Base-by-base conservation (phyloP, 2,797 vertebrate species). In the Darevskia mixta region DNA sequence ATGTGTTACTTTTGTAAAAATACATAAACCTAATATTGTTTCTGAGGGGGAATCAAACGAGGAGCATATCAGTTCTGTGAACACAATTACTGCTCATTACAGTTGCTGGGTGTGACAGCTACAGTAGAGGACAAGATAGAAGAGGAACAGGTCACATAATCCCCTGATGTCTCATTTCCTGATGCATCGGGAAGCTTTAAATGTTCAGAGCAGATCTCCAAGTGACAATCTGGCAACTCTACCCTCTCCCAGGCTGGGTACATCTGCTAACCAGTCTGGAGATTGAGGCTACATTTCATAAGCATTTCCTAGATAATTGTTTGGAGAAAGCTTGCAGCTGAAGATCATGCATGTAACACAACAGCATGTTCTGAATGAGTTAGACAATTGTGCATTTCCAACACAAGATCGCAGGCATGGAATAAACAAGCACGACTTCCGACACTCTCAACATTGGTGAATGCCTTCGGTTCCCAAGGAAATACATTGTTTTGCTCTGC, bases 401-500 rank as follows among this genome's bases (percentile, higher is more conserved):
- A 55, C n/a, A 49, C 13, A 18, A 66, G 69, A 75, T 75, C 17
- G 13, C 55, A 35, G 86, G 69, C 72, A 80, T 83, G 61, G 80
- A 67, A 87, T 76, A 49, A 79, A 73, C 83, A 81, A 85, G 77
- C 20, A 5, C 41, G 10, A 41, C 83, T 85, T 81, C 83, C 61
- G 32, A 80, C 58, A 43, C 43, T 35, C 45, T 66, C 58, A 8
- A 69, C 8, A 20, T 15, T 5, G 13, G n/a, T 85, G 78, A 85
- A 76, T 67, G 78, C 83, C 58, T 85, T 85, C 13, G 41, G 88
- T 89, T 89, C 78, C 83, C 83, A 89, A 85, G 78, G 88, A 89
- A 89, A 89, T 85, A 58, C 9, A 89, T 89, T 89, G 83, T 89
- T n/a, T 18, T 8, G 69, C 58, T 76, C 83, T 89, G 83, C 17